Evolutionary conservation across 2,888 invertebrate species (phyloP), one percentile per base, ranked within the genome.

Genomic region (Nemapogon koenigi): DNA sequence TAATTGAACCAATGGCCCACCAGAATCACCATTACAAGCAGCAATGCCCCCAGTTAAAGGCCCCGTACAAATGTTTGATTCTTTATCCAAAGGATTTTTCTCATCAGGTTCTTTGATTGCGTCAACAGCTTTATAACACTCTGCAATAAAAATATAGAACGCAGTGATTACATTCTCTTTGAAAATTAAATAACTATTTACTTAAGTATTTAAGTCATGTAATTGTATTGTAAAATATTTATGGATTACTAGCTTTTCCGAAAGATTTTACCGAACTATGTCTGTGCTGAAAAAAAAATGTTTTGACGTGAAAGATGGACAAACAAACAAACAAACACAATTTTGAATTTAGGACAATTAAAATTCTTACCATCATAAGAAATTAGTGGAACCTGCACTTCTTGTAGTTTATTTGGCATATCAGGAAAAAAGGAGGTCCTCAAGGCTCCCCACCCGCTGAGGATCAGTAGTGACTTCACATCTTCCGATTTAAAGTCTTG

Each of bases 1-100:
- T 53, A 60, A 46, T 59, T 46, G 59, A 14, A 79, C 59, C 8
- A 83, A 53, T 1, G 83, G 82, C 7, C 83, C 83, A 2, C 83
- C 83, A 6, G 82, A 82, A 44, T 83, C 83, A 10, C 83, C 83
- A 31, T 54, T 66, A 48, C 83, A 83, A 8, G 81, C 81, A n/a
- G 81, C 70, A 10, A 71, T 49, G 0, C 78, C 79, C 2, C 80
- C 80, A 3, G 53, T 55, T 3, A 69, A 48, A 1, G 82, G 81
- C 1, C 83, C 83, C 1, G 82, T 81, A 49, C 83, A 83, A 22
- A 83, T 59, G 43, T 83, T 78, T 14, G 72, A 65, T 1, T 61
- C 46, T 48, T 59, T 58, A 37, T 64, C 60, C 2, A 81, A 49
- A 13, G 81, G 76, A 44, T 78, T 75, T 1, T 38, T 38, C 56